Evolutionary conservation across 2,797 vertebrate genomes (phyloP), one percentile per base, ranked within the genome.

Genomic region (Alectoris magna): DNA sequence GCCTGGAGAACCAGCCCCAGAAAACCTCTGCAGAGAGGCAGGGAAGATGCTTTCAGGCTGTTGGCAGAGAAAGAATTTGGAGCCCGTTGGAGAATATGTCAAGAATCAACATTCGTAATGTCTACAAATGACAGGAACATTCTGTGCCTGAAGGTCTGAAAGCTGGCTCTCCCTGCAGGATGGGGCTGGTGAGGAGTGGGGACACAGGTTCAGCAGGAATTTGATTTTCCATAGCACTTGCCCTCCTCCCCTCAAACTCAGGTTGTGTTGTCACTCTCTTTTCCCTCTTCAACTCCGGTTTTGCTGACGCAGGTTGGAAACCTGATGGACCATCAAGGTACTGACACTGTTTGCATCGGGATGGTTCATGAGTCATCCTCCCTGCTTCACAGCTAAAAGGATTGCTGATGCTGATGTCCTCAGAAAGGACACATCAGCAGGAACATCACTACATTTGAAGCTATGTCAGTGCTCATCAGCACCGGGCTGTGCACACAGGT

Each of bases 381-480:
- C 83, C 81, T 4, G 0, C 73, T 68, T 91, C 95, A 88, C 95
- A 95, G 74, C 78, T 71, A 86, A 26, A 75, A 44, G 76, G 73
- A 76, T 88, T 39, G 70, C 88, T 95, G 95, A 88, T 1, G 51
- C 70, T 41, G 73, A 26, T 93, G 87, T 6, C 89, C 82, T 91
- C 82, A n/a, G 79, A 93, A 92, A 74, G 94, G 87, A 76, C 89
- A 81, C 70, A 46, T 22, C 87, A 88, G 64, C 79, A 46, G 93
- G 79, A 76, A 74, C 84, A 89, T 22, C 81, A 22, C 34, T 2
- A 43, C 59, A 34, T 63, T 17, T 49, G 73, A 49, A 93, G 46
- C 48, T 11, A 0, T 9, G 72, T 79, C 84, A 91, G 15, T 2
- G 0, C 39, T 17, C 75, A 72, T 2, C 67, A 58, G 8, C 62